phyloP scores from a whole-genome alignment of 2,797 vertebrate genomes.

The Leucoraja ocellata region DNA sequence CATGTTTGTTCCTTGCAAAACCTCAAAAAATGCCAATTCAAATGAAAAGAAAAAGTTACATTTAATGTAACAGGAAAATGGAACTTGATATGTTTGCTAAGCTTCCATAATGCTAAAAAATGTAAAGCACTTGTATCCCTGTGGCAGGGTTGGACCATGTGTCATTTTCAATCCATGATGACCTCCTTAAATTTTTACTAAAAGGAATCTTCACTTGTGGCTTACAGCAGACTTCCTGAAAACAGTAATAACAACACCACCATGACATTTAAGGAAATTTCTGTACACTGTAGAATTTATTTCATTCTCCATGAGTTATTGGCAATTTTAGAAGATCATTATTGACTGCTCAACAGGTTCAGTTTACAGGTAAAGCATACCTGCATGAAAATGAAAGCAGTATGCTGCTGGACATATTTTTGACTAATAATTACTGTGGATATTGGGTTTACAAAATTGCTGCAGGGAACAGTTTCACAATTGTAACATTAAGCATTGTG shows the following conservation, averaged over 20 bases:
- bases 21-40: background rate
- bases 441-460: no score
- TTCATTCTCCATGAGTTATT: background rate
- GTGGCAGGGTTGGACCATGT: background rate
- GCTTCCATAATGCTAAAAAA: background rate
- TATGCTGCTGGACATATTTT: background rate
- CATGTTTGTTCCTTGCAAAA: background rate
- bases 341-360: background rate
- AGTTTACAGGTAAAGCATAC: background rate
- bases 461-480: no score
- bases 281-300: background rate
- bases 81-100: background rate
- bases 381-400: background rate
- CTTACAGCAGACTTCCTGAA: background rate
- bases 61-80: constrained; percentile 8
- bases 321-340: background rate
- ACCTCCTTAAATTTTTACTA: background rate
- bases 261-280: background rate
- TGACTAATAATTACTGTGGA: background rate
- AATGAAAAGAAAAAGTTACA: background rate
- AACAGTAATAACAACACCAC: background rate
- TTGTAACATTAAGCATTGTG: no score
- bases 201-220: background rate
- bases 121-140: background rate
- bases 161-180: background rate